Conservation (phyloP, 2,888 invertebrate species). For the Tuberolachnus salignus region DNA sequence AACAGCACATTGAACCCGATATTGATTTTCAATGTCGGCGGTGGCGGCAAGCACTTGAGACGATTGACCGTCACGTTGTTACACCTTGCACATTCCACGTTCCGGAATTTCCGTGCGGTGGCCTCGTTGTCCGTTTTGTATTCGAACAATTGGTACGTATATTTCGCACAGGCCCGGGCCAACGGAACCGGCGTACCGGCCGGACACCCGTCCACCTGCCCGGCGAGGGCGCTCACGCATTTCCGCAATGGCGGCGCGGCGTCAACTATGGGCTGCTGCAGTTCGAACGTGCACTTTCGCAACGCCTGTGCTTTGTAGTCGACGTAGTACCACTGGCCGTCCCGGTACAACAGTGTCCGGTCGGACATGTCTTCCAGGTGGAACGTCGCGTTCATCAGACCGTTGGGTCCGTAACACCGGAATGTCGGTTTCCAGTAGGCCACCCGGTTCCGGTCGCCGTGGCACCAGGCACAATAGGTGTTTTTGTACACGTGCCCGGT, state of each 20-base stretch:
- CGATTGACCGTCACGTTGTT: conserved; percentile 62
- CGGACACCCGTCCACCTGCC: conserved; percentile 28
- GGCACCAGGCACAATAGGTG: conserved; percentile 64
- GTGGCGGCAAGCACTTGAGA: conserved; percentile 58
- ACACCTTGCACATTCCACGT: conserved; percentile 65
- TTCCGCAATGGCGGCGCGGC: background rate
- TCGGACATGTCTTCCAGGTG: conserved; percentile 11
- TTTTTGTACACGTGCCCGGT: conserved; percentile 61
- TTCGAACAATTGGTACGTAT: conserved; percentile 21
- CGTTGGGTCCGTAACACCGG: background rate
- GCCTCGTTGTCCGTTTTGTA: conserved; percentile 59
- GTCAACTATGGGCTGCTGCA: background rate
- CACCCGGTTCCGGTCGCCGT: conserved; percentile 61
- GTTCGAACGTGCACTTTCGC: background rate
- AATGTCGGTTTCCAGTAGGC: conserved; percentile 58
- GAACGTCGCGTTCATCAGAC: too few species aligned
- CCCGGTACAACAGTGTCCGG: conserved; percentile 9
- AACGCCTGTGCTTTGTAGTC: background rate
- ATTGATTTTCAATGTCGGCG: background rate
- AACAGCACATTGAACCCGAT: conserved; percentile 4
- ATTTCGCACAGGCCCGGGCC: conserved; percentile 4
- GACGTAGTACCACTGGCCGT: conserved; percentile 34
- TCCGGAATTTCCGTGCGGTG: conserved; percentile 61
- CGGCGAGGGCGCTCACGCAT: background rate
- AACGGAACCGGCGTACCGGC: background rate